These are phyloP conservation scores for Plebejus anna DNA, from an alignment of 2,888 invertebrate genomes.

Conservation along the genomic window DNA sequence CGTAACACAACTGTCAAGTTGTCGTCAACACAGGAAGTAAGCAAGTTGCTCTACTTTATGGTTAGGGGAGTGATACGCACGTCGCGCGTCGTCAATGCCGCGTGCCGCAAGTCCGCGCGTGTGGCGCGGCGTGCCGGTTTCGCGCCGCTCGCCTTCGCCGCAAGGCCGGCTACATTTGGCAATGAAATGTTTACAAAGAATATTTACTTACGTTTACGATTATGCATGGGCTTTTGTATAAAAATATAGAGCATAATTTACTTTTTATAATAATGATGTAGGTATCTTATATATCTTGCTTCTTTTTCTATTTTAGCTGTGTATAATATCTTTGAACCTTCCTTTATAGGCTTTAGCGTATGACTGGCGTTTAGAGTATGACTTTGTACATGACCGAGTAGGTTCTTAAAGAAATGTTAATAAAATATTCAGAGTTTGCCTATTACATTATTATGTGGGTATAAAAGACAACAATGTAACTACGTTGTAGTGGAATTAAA, in stretches of 20 bases:
- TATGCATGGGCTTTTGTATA: slow-evolving; percentile 3
- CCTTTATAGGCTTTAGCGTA: not conserved
- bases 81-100: not conserved
- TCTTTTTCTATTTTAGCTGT: not conserved
- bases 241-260: not conserved
- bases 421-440: not conserved
- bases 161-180: slow-evolving; percentile 1
- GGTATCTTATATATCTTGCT: no score
- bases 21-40: not conserved
- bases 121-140: not conserved
- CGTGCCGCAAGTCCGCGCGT: not conserved
- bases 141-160: not conserved
- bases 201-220: not conserved
- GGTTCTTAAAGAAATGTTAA: not conserved
- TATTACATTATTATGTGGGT: not conserved
- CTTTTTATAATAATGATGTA: not conserved
- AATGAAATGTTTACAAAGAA: slow-evolving; percentile 18
- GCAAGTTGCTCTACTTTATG: not conserved
- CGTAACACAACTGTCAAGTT: not conserved
- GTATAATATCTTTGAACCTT: not conserved
- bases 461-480: not conserved
- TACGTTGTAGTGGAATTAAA: not conserved
- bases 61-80: not conserved
- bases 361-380: no score
- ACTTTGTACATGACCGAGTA: no score